Evolutionary conservation across 1,140 invertebrate species (phyloP), one percentile per base, ranked within the genome.

Genomic region (Anastrepha obliqua): DNA sequence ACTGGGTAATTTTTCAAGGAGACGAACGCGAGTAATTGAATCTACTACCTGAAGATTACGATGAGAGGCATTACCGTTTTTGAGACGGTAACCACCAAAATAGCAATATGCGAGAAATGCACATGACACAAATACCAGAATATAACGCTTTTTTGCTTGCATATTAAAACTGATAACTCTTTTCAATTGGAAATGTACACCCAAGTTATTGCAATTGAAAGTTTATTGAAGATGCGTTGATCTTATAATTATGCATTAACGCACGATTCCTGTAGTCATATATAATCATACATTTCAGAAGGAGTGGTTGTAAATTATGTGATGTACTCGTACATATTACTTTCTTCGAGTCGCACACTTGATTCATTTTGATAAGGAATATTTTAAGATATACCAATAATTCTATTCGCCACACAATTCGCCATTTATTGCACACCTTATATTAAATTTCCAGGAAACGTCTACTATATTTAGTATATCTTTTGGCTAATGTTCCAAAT

Each of bases 91-190:
- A 86, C 96, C 96, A 70, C 96, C 96, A 92, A 98, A 97, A 93
- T 97, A 98, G 92, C 96, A 97, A 91, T 97, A 97, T 89, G 97
- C 95, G 91, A 98, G 94, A 93, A 98, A 97, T 89, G 96, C 96
- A 94, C 96, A 97, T 89, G 96, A 96, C 88, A 96, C 93, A 92
- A 97, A 95, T 89, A 98, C 94, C 91, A 98, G 94, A 91, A 98
- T 94, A 94, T 98, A 98, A 87, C 98, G 96, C 94, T 98, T 98
- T 94, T 98, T 98, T 87, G 98, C 97, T 95, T 98, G 97, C 97
- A 98, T 98, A 47, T 81, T 81, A 55, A 6, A 11, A 8, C 17
- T 4, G 47, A 58, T 55, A 55, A 17, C 44, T 55, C 17, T 55
- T 81, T 55, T 55, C 39, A 20, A 55, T 11, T 8, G 8, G 6